These are phyloP conservation scores for Drosophila chauvacae DNA, from an alignment of 1,140 invertebrate genomes.

Conservation along the genomic window DNA sequence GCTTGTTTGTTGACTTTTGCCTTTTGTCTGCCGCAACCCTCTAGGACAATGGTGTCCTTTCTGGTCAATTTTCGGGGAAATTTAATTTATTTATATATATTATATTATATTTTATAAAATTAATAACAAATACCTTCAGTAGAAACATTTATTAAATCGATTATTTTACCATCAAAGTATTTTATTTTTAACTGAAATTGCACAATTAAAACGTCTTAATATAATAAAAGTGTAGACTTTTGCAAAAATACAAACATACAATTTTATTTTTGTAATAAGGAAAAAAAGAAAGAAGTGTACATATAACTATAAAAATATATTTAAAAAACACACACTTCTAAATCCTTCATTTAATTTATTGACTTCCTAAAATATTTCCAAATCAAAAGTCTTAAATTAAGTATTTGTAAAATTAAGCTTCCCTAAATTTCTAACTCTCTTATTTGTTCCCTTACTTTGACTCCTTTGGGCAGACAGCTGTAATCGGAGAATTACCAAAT, in stretches of 20 bases:
- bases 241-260: no score
- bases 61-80: not conserved
- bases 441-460: not conserved
- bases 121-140: not conserved
- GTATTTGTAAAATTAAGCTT: not conserved
- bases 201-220: no score
- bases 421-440: no score
- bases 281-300: not conserved
- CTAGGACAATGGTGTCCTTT: not conserved
- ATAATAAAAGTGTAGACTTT: no score
- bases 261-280: no score
- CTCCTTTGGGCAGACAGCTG: not conserved
- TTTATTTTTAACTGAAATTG: not conserved
- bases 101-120: not conserved
- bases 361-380: no score
- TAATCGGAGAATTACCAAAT: slow-evolving; percentile 39
- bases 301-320: not conserved
- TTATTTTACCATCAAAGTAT: not conserved
- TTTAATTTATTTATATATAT: not conserved
- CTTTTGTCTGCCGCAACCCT: slow-evolving; percentile 4
- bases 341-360: no score
- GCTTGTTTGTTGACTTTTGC: slow-evolving; percentile 26
- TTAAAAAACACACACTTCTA: not conserved
- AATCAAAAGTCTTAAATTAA: not conserved
- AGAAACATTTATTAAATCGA: not conserved